Evolutionary conservation across 2,797 vertebrate species (phyloP), one percentile per base, ranked within the genome.

Genomic region (Phataginus tetradactyla): DNA sequence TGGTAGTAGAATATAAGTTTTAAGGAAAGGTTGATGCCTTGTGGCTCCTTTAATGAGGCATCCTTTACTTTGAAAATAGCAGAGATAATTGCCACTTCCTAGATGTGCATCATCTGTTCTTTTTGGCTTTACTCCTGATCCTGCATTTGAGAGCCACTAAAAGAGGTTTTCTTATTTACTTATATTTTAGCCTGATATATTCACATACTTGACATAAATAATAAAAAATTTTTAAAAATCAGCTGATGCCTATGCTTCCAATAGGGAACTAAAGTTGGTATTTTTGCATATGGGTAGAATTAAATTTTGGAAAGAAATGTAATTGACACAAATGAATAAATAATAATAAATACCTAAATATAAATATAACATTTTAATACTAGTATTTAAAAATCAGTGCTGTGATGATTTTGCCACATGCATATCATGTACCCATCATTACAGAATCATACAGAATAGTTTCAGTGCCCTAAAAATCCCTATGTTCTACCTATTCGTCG

Each of bases 301-400:
- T 84, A 78, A 68, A 68, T 95, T 95, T 91, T 94, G 49, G 63
- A 90, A 92, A 90, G 20, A 94, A 92, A 89, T 29, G 2, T 75
- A 53, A 66, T 49, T 75, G 34, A 68, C 4, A 69, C 4, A 37
- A 68, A 9, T 68, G 23, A 84, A 66, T 86, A 71, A 75, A 64
- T 71, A 45, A 49, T 61, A 75, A 49, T 66, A 39, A 75, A 49
- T 66, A 39, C 25, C 57, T 57, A 90, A 39, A 63, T 25, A 83
- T 61, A 68, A 77, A n/a, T 63, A 9, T 79, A 63, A 93, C 18
- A 71, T 39, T 95, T 94, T 68, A 86, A 78, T 77, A 86, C 4
- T 57, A 53, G 29, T 80, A 27, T 86, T 88, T 75, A 94, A 78
- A 97, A 97, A 79, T 49, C 66, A 55, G 15, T 42, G 14, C 68